Percentiles rank a stretch among this genome's conserved stretches.
Conservation (phyloP, 2,888 invertebrate genomes). For the Mystacides longicornis region DNA sequence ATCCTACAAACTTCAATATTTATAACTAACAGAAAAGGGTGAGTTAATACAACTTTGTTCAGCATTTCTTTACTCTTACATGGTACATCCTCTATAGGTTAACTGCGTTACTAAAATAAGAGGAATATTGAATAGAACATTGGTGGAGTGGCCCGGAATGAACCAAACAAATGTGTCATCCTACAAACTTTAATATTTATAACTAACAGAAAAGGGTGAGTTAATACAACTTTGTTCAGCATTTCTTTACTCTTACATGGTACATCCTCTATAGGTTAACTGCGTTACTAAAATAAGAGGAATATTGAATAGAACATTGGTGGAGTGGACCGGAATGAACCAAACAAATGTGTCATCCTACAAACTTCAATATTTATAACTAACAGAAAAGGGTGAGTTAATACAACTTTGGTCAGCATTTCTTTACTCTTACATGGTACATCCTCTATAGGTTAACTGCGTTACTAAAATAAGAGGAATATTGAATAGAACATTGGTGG, state of each 20-base stretch:
- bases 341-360: slow-evolving; percentile 75
- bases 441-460: too few relatives aligned
- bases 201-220: slow-evolving; percentile 83
- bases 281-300: slow-evolving; percentile 41
- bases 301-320: slow-evolving; percentile 35
- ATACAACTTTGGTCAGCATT: too few relatives aligned
- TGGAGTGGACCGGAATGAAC: slow-evolving; percentile 94
- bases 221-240: too few relatives aligned
- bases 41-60: too few relatives aligned
- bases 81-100: too few relatives aligned
- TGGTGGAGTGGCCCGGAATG: slow-evolving; percentile 90
- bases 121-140: background rate
- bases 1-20: slow-evolving; percentile 78
- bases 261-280: too few relatives aligned
- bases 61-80: slow-evolving; percentile 19
- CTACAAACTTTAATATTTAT: slow-evolving; percentile 78
- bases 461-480: too few relatives aligned
- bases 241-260: slow-evolving; percentile 22
- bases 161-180: slow-evolving; percentile 81
- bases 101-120: slow-evolving; percentile 43
- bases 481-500: too few relatives aligned
- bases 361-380: slow-evolving; percentile 77
- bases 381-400: slow-evolving; percentile 81
- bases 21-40: slow-evolving; percentile 87
- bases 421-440: too few relatives aligned